Conservation (phyloP, 2,113 vertebrate species). For the Azemiops feae region DNA sequence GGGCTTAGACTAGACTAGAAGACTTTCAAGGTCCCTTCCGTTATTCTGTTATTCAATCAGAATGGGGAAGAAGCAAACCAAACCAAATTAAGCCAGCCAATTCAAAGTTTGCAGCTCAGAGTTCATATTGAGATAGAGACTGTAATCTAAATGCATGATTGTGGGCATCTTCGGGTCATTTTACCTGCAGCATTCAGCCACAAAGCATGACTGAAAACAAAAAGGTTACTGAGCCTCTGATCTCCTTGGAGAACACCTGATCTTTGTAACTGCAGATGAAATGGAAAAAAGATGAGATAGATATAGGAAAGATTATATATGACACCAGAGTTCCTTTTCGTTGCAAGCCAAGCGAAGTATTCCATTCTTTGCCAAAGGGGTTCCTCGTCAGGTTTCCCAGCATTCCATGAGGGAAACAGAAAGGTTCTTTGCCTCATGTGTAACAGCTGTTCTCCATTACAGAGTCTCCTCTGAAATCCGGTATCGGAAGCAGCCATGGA, state of each 20-base stretch:
- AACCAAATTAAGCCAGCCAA: neutral
- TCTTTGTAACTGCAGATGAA: neutral
- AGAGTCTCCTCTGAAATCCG: constrained; percentile 91
- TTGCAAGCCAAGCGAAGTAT: neutral
- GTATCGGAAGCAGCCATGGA: constrained; percentile 92
- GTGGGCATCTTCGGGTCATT: neutral
- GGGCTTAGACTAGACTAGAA: neutral
- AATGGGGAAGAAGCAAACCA: neutral
- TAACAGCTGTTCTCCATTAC: neutral
- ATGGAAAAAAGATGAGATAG: neutral
- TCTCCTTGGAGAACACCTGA: neutral
- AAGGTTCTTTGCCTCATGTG: neutral
- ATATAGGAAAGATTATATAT: neutral
- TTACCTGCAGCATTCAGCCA: neutral
- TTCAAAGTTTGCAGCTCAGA: neutral
- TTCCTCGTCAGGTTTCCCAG: neutral
- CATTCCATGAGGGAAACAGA: neutral
- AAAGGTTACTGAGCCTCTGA: neutral
- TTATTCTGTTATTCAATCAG: neutral
- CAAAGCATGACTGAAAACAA: neutral
- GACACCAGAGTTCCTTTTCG: neutral
- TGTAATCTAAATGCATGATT: neutral
- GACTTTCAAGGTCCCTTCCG: neutral
- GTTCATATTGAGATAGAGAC: neutral
- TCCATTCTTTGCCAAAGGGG: neutral